These are phyloP conservation scores for Dioctria linearis DNA, from an alignment of 2,888 invertebrate species.

Conservation along the genomic window DNA sequence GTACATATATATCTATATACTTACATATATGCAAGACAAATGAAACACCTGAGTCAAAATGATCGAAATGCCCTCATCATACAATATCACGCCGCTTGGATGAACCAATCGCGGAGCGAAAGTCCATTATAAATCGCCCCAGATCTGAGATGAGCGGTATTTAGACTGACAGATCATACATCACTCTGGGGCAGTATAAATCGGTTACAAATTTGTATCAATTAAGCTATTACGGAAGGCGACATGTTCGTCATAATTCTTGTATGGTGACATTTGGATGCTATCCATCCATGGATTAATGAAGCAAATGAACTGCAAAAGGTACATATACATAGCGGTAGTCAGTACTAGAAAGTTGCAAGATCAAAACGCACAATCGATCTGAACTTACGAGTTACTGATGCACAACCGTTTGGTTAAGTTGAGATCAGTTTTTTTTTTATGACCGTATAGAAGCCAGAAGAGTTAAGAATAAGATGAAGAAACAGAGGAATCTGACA, in stretches of 20 bases:
- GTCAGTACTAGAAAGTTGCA: neutral
- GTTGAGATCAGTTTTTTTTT: slow-evolving; percentile 51
- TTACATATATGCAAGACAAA: neutral
- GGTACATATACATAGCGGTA: neutral
- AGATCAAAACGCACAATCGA: too few relatives aligned
- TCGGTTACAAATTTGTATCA: slow-evolving; percentile 58
- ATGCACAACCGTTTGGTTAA: slow-evolving; percentile 33
- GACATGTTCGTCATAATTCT: slow-evolving; percentile 54
- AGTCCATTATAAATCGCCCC: neutral
- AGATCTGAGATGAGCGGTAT: slow-evolving; percentile 39
- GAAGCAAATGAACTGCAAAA: slow-evolving; percentile 9
- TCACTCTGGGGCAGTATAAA: slow-evolving; percentile 51
- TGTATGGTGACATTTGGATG: slow-evolving; percentile 23
- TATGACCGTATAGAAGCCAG: neutral
- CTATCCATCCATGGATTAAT: neutral
- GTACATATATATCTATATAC: too few relatives aligned
- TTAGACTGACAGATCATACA: slow-evolving; percentile 55
- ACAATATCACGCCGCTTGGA: neutral
- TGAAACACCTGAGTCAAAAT: slow-evolving; percentile 39
- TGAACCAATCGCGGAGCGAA: neutral
- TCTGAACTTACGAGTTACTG: slow-evolving; percentile 8
- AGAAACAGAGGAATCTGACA: slow-evolving; percentile 11
- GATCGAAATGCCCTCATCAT: slow-evolving; percentile 34
- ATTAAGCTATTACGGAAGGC: slow-evolving; percentile 56
- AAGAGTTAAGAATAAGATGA: too few relatives aligned